phyloP scores from a whole-genome alignment of 2,888 invertebrate genomes.

The Hipparchia semele region DNA sequence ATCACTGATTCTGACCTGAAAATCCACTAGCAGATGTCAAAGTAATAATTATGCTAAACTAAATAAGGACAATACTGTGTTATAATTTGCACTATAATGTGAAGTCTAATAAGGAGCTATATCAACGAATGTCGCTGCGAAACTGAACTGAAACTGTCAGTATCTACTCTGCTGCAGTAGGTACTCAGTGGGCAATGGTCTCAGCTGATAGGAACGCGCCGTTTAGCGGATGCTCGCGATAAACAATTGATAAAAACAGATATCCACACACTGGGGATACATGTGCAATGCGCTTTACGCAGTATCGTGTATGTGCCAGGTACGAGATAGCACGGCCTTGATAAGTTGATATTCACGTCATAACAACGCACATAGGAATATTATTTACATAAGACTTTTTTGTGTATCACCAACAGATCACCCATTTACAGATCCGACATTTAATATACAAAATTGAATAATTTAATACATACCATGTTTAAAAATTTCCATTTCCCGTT shows the following conservation, averaged over 20 bases:
- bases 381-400: conserved; percentile 12
- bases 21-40: neutral
- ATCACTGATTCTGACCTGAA: conserved; percentile 13
- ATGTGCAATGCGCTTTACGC: conserved; percentile 50
- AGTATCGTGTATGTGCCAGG: conserved; percentile 63
- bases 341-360: conserved; percentile 72
- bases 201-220: conserved; percentile 28
- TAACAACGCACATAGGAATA: conserved; percentile 35
- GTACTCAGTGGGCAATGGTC: neutral
- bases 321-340: conserved; percentile 75
- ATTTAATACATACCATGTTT: conserved; percentile 55
- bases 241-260: conserved; percentile 58
- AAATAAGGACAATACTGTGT: neutral
- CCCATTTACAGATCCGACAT: neutral
- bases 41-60: neutral
- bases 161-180: neutral
- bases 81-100: conserved; percentile 8
- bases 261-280: conserved; percentile 68
- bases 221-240: conserved; percentile 37
- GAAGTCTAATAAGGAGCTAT: conserved; percentile 23
- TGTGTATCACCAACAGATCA: neutral
- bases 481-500: conserved; percentile 58
- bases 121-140: conserved; percentile 22
- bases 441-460: neutral
- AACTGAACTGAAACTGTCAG: conserved; percentile 22